Evolutionary conservation across 1,140 invertebrate species (phyloP), one percentile per base, ranked within the genome.

Genomic region (Riptortus pedestris): DNA sequence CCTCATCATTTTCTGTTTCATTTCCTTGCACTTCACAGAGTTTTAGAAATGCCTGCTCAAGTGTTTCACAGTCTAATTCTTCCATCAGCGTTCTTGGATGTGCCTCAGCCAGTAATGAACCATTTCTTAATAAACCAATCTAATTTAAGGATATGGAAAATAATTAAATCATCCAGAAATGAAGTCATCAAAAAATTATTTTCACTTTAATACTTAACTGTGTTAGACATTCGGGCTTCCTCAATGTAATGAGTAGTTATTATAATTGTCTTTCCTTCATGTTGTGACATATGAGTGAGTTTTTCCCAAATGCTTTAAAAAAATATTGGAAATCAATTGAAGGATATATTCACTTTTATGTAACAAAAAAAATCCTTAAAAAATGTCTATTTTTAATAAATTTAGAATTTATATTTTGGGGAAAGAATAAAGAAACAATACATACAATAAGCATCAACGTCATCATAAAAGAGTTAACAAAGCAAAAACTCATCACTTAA

Each of bases 221-320:
- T 65, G 27, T 69, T 78, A 16, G 90, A 88, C 72, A 90, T 83
- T 70, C 85, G 82, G 2, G 91, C 85, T 76, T 96, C 93, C 71
- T 96, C 92, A 51, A 95, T 92, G 70, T 96, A 96, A 77, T 96
- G 93, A 11, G 93, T 96, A 0, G 93, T 96, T 60, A 96, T 92
- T 45, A 96, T 84, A 26, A 89, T 80, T 1, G 87, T 83, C 28
- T 83, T 85, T 27, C 81, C 80, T 20, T 75, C 69, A 29, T 71
- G 73, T 48, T 20, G 9, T 7, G 47, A 62, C 48, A 70, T 65
- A 1, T 60, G 57, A 1, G 66, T 55, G 9, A 70, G 51, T 38
- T 67, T 63, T 5, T 67, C 60, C 69, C 69, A 70, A 58, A 70
- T 70, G n/a, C 69, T 69, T 18, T 1, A 67, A 59, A n/a, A 60